A percentile compares a stretch with the other conserved stretches of the same genome.
phyloP scores from a whole-genome alignment of 1,140 invertebrate species.

The Parapsyche elsis region DNA sequence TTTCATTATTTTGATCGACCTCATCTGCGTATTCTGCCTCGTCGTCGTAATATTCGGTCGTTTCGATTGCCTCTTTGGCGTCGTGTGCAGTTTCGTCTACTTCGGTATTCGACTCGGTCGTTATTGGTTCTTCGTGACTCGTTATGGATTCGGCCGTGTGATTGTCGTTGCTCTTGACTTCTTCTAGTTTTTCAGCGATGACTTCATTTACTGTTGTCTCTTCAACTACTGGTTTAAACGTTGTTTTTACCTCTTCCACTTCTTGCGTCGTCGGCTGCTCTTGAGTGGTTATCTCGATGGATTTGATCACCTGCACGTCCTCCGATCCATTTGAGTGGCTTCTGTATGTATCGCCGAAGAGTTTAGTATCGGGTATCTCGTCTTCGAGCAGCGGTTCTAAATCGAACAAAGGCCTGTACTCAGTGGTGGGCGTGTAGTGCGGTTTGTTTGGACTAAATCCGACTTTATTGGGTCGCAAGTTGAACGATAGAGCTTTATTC shows the following conservation, averaged over 20 bases:
- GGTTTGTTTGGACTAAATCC: slow-evolving; percentile 55
- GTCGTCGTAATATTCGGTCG: slow-evolving; percentile 54
- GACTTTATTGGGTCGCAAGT: slow-evolving; percentile 54
- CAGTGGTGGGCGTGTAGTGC: slow-evolving; percentile 61
- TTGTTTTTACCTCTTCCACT: neutral
- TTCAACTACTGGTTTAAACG: neutral
- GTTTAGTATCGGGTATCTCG: slow-evolving; percentile 65
- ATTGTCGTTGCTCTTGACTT: slow-evolving; percentile 10
- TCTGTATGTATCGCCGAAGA: slow-evolving; percentile 66
- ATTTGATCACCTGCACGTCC: slow-evolving; percentile 69
- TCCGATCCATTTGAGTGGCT: slow-evolving; percentile 64
- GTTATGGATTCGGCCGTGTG: neutral
- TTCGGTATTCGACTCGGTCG: slow-evolving; percentile 10
- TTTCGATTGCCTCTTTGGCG: slow-evolving; percentile 11
- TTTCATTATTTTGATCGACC: slow-evolving; percentile 16
- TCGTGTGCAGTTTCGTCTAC: neutral
- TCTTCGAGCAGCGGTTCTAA: slow-evolving; percentile 69
- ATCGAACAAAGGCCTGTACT: slow-evolving; percentile 67
- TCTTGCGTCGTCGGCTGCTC: slow-evolving; percentile 46
- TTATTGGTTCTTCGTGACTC: neutral
- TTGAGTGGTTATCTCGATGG: slow-evolving; percentile 53
- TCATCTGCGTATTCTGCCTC: slow-evolving; percentile 57
- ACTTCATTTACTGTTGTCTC: slow-evolving; percentile 11
- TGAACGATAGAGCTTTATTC: slow-evolving; percentile 47
- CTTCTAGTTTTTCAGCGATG: neutral